phyloP scores from a whole-genome alignment of 2,113 vertebrate genomes.

The Galeopterus variegatus region DNA sequence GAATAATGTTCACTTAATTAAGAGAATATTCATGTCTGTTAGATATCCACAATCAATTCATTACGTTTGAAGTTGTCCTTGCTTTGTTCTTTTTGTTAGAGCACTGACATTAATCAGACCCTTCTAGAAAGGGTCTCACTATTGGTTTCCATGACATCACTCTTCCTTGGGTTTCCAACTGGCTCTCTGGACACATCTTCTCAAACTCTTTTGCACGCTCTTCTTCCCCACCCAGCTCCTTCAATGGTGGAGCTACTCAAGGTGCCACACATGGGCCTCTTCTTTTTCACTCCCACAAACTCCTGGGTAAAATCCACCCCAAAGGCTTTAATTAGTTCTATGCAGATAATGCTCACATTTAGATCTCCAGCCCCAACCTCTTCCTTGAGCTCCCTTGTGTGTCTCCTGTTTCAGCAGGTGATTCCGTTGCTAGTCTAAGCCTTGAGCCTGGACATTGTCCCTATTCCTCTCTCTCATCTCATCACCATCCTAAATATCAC shows the following conservation, averaged over 20 bases:
- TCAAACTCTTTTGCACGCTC: neutral
- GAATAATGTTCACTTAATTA: neutral
- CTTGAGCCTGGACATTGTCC: neutral
- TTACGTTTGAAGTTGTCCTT: neutral
- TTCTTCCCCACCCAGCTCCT: neutral
- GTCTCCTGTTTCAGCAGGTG: neutral
- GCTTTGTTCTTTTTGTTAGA: neutral
- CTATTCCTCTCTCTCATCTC: neutral
- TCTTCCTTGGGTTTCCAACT: neutral
- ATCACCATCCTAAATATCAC: neutral
- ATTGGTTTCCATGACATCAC: neutral
- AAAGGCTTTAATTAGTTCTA: neutral
- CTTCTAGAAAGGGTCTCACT: slow-evolving; percentile 12
- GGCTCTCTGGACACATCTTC: neutral
- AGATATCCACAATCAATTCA: neutral
- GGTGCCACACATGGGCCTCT: neutral
- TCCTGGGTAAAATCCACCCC: neutral
- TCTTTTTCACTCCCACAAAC: neutral
- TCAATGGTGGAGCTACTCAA: neutral
- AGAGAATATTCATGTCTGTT: neutral
- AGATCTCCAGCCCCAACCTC: neutral
- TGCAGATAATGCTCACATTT: neutral
- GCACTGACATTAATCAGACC: neutral
- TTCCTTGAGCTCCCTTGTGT: neutral
- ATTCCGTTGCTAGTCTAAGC: neutral